phyloP scores from a whole-genome alignment of 1,140 invertebrate genomes.

The Linepithema humile region DNA sequence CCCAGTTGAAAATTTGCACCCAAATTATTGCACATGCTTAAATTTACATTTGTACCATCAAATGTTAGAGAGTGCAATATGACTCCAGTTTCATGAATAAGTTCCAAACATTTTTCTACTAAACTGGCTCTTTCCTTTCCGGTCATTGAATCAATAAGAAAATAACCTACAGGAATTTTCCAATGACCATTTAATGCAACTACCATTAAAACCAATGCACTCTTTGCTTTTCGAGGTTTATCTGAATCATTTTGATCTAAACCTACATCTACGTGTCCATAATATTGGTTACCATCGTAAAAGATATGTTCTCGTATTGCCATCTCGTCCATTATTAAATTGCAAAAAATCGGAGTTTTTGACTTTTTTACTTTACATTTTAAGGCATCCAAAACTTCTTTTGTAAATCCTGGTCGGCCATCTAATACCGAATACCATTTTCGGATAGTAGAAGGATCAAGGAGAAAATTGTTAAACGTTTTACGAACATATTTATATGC shows the following conservation, averaged over 20 bases:
- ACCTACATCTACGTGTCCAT: too few species aligned
- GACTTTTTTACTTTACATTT: not conserved
- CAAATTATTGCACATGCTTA: not conserved
- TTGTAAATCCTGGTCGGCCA: not conserved
- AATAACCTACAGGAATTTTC: too few species aligned
- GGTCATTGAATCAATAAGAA: not conserved
- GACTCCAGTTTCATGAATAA: not conserved
- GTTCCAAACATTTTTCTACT: not conserved
- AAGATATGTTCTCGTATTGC: too few species aligned
- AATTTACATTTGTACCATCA: not conserved
- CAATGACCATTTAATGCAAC: not conserved
- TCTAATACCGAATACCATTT: conserved; percentile 23
- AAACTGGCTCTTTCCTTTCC: not conserved
- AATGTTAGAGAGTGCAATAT: not conserved
- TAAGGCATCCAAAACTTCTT: not conserved
- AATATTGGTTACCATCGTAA: conserved; percentile 1
- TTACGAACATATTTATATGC: too few species aligned
- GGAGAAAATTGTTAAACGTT: too few species aligned
- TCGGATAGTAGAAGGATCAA: too few species aligned
- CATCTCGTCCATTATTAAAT: too few species aligned
- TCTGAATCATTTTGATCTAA: too few species aligned
- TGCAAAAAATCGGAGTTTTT: not conserved
- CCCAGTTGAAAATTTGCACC: not conserved
- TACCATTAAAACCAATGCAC: not conserved
- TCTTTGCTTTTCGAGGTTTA: not conserved